These are phyloP conservation scores for Latrodectus hesperus DNA, from an alignment of 2,888 invertebrate species.

Conservation along the genomic window DNA sequence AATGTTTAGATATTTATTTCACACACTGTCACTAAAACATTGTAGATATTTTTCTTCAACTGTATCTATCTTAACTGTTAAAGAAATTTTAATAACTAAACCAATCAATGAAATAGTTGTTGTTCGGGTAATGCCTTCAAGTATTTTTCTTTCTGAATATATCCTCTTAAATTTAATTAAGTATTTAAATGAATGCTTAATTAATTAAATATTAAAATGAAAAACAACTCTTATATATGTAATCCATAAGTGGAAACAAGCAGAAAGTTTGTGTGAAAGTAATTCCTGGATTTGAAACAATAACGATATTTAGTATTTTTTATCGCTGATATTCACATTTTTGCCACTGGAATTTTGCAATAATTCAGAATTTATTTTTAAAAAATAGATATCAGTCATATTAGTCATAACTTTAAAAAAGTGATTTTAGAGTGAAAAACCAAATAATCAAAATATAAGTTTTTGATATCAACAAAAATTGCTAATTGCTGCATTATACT, in stretches of 20 bases:
- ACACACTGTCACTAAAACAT: too few species aligned
- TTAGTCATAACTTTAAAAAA: too few species aligned
- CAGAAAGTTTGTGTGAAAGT: neutral
- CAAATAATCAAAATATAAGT: too few species aligned
- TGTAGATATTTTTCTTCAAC: constrained; percentile 7
- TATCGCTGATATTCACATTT: too few species aligned
- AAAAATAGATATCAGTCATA: too few species aligned
- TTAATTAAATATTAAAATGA: neutral
- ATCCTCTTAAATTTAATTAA: neutral
- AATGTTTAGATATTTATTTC: too few species aligned
- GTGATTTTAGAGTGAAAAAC: too few species aligned
- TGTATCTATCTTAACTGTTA: constrained; percentile 21
- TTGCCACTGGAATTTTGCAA: too few species aligned
- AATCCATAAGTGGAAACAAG: too few species aligned
- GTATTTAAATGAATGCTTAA: neutral
- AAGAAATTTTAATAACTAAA: constrained; percentile 38
- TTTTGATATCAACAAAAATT: too few species aligned
- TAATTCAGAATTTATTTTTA: too few species aligned
- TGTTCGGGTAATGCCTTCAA: constrained; percentile 31
- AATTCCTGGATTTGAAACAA: neutral
- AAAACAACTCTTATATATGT: neutral
- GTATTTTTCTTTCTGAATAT: neutral
- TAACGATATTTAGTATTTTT: neutral
- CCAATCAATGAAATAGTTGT: constrained; percentile 38
- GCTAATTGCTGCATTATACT: too few species aligned